phyloP scores from a whole-genome alignment of 53 echinoderm and acorn worm species.

The Apostichopus leukothele region DNA sequence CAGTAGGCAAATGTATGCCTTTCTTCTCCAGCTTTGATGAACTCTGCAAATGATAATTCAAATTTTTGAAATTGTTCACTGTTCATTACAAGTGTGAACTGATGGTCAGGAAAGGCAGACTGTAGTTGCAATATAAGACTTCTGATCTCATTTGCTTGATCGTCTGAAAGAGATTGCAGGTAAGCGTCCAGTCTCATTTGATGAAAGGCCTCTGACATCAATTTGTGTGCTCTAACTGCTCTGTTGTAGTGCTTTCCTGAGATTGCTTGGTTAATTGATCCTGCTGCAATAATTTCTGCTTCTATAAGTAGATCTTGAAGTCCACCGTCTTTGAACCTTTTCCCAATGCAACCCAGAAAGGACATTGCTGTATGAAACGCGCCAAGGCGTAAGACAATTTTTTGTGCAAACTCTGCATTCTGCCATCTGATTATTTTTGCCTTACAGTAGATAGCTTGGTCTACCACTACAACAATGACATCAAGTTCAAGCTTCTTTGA shows the following conservation, averaged over 20 bases:
- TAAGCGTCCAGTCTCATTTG: conserved; percentile 47
- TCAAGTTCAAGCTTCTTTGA: conserved; percentile 44
- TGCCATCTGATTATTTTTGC: conserved; percentile 59
- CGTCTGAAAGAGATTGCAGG: conserved; percentile 19
- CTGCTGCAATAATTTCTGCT: conserved; percentile 62
- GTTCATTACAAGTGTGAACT: conserved; percentile 15
- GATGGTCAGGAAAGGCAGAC: conserved; percentile 23
- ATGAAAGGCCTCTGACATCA: conserved; percentile 62
- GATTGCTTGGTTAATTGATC: conserved; percentile 64
- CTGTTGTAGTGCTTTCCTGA: conserved; percentile 71
- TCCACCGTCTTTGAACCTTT: conserved; percentile 70
- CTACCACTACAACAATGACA: conserved; percentile 59
- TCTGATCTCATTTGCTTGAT: background rate
- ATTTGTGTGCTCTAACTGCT: conserved; percentile 58
- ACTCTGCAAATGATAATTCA: conserved; percentile 1
- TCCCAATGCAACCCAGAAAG: conserved; percentile 60
- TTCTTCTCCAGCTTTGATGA: conserved; percentile 15
- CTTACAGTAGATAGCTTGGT: conserved; percentile 69
- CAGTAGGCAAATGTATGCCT: conserved; percentile 47
- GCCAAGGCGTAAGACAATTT: conserved; percentile 62
- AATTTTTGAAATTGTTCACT: conserved; percentile 27
- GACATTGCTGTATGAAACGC: conserved; percentile 73
- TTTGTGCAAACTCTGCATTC: conserved; percentile 51
- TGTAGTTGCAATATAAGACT: conserved; percentile 18
- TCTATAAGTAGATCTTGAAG: conserved; percentile 68